phyloP scores from a whole-genome alignment of 2,888 invertebrate genomes.

The Anorthoa munda region DNA sequence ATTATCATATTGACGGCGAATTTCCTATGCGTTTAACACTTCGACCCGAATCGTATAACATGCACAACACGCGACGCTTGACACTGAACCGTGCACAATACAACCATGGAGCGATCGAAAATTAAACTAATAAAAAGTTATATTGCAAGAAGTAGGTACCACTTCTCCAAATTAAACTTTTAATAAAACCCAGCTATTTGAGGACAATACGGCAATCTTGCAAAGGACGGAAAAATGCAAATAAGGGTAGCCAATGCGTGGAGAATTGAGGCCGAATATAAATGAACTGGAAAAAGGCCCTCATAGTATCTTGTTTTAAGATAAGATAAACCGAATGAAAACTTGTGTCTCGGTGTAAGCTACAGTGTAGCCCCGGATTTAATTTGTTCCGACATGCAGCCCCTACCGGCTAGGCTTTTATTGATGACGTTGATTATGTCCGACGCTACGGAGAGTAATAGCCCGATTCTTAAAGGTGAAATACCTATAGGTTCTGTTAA shows the following conservation, averaged over 20 bases:
- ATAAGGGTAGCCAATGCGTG: conserved; percentile 33
- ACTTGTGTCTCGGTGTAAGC: neutral
- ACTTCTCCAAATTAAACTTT: neutral
- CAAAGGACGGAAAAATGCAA: conserved; percentile 31
- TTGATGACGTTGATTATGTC: conserved; percentile 52
- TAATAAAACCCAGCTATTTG: neutral
- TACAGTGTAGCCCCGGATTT: neutral
- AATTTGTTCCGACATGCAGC: conserved; percentile 19
- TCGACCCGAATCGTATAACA: neutral
- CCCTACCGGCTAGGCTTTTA: conserved; percentile 21
- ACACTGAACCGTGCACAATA: conserved; percentile 6
- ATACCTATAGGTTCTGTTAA: conserved; percentile 12
- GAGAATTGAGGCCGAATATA: conserved; percentile 26
- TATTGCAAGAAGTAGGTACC: neutral
- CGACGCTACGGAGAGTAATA: conserved; percentile 41
- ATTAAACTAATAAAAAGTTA: neutral
- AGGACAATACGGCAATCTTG: neutral
- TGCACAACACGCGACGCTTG: neutral
- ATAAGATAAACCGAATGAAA: conserved; percentile 13
- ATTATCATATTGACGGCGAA: conserved; percentile 5
- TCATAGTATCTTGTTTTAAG: conserved; percentile 17
- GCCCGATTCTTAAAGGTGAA: conserved; percentile 4
- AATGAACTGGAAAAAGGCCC: conserved; percentile 10
- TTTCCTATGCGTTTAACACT: conserved; percentile 13
- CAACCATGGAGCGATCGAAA: neutral